Conservation (phyloP, 2,797 vertebrate species). For the Adelosebastes latens region DNA sequence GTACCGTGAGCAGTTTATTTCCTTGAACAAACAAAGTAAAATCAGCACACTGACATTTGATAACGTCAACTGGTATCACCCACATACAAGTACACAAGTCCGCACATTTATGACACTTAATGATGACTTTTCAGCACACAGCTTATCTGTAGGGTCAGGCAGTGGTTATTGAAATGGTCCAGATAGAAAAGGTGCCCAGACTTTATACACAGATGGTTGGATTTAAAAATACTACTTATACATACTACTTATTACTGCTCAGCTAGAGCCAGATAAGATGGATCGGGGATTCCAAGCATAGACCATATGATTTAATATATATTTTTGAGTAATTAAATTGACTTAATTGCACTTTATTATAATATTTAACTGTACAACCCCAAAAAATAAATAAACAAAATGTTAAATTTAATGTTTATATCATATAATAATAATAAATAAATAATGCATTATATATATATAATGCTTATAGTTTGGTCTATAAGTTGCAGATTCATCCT, state of each 20-base stretch:
- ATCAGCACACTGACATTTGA: not conserved
- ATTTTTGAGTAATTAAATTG: not conserved
- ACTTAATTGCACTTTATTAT: not conserved
- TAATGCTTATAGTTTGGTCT: not conserved
- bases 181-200: not conserved
- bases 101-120: slow-evolving; percentile 1
- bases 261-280: not conserved
- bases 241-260: not conserved
- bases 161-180: not conserved
- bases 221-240: not conserved
- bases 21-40: not conserved
- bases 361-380: not conserved
- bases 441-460: no score
- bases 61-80: not conserved
- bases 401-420: not conserved
- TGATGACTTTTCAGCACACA: not conserved
- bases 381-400: not conserved
- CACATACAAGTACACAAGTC: not conserved
- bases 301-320: not conserved
- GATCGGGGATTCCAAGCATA: not conserved
- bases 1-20: not conserved
- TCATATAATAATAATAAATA: not conserved
- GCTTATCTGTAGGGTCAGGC: not conserved
- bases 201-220: not conserved
- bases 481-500: not conserved